Conservation (phyloP, 2,797 vertebrate species). For the Sebastiscus tertius region DNA sequence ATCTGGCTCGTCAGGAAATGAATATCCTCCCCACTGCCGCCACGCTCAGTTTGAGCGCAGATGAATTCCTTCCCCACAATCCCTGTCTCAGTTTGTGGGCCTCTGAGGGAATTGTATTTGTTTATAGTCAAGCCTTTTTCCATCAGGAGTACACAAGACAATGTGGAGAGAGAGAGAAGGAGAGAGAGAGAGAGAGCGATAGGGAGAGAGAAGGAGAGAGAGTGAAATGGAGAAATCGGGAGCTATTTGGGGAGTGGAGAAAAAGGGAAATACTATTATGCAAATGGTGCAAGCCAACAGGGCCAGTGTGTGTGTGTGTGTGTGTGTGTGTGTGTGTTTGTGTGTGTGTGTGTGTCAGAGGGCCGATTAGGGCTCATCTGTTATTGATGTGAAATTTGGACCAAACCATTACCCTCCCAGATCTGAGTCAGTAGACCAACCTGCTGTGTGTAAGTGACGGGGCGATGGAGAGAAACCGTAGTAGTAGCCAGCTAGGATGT, state of each 20-base stretch:
- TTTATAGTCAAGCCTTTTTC: conserved; percentile 94
- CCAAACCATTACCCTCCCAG: conserved; percentile 89
- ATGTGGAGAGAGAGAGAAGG: conserved; percentile 59
- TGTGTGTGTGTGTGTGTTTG: conserved; percentile 34
- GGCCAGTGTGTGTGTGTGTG: conserved; percentile 54
- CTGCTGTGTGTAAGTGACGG: conserved; percentile 28
- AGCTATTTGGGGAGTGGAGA: conserved; percentile 67
- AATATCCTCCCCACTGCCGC: conserved; percentile 56
- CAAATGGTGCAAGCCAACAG: conserved; percentile 89
- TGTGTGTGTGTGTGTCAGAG: conserved; percentile 42
- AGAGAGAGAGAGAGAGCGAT: conserved; percentile 40
- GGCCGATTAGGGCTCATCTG: conserved; percentile 98
- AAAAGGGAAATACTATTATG: conserved; percentile 96
- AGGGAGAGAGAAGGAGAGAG: conserved; percentile 32
- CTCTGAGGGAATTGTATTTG: conserved; percentile 93
- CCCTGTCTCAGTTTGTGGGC: conserved; percentile 83
- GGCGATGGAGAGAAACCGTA: neutral
- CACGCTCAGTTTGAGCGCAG: conserved; percentile 85
- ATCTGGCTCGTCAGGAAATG: conserved; percentile 40
- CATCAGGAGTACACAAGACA: conserved; percentile 77
- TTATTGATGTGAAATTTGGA: conserved; percentile 97
- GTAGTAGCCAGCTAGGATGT: too few species aligned
- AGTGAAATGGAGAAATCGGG: conserved; percentile 54
- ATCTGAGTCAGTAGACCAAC: conserved; percentile 61
- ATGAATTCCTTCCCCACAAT: conserved; percentile 91